Percentiles rank a stretch among this genome's conserved stretches.
These are phyloP conservation scores for Melieria crassipennis DNA, from an alignment of 2,888 invertebrate species.

Conservation along the genomic window DNA sequence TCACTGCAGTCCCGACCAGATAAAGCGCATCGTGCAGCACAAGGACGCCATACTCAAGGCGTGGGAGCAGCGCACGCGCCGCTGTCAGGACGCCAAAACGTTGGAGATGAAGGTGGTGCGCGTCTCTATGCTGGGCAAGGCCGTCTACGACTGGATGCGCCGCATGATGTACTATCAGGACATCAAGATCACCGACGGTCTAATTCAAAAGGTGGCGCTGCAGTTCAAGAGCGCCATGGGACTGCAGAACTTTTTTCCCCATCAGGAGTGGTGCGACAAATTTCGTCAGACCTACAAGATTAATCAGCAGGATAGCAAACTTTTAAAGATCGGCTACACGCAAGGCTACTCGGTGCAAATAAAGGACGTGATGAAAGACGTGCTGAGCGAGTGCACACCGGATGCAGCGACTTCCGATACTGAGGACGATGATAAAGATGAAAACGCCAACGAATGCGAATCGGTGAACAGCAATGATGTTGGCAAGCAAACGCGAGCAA, in stretches of 20 bases:
- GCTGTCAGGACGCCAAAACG: conserved; percentile 54
- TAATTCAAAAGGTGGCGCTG: conserved; percentile 61
- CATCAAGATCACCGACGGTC: conserved; percentile 58
- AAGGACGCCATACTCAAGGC: conserved; percentile 56
- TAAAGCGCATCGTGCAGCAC: conserved; percentile 61
- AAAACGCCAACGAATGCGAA: not conserved
- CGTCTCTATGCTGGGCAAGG: conserved; percentile 60
- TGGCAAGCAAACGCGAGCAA: not conserved
- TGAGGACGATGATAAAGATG: conserved; percentile 35
- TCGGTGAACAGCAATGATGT: not conserved
- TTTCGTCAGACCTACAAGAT: conserved; percentile 58
- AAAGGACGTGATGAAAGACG: conserved; percentile 58
- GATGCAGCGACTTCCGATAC: conserved; percentile 36
- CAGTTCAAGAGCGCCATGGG: conserved; percentile 62
- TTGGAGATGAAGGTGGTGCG: conserved; percentile 58
- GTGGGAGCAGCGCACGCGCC: conserved; percentile 61
- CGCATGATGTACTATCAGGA: conserved; percentile 64
- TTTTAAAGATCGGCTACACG: conserved; percentile 54
- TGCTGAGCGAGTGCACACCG: conserved; percentile 52
- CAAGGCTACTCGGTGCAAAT: conserved; percentile 61
- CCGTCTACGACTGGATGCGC: conserved; percentile 63
- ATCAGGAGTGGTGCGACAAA: conserved; percentile 61
- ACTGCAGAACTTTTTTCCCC: conserved; percentile 59
- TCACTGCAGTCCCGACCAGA: conserved; percentile 63
- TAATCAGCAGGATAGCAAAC: conserved; percentile 55